phyloP scores from a whole-genome alignment of 2,113 vertebrate species.

The Lanius collurio region DNA sequence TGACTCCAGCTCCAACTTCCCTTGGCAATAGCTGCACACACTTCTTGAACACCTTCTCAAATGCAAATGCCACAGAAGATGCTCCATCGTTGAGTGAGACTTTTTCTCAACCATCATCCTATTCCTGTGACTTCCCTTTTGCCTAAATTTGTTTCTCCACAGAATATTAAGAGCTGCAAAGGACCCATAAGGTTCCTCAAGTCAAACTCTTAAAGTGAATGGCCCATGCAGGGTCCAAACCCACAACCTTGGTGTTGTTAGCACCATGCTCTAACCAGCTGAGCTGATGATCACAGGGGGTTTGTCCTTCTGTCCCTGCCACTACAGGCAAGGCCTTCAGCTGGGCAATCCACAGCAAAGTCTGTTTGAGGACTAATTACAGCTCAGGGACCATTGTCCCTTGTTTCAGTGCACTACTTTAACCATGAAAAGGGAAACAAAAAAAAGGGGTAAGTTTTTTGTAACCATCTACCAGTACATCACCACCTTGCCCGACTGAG shows the following conservation, averaged over 20 bases:
- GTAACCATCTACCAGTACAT: not conserved
- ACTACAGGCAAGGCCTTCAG: not conserved
- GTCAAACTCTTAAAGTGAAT: not conserved
- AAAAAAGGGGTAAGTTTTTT: not conserved
- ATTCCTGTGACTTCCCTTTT: not conserved
- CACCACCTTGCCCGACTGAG: fast-evolving
- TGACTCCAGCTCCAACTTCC: not conserved
- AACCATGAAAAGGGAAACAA: not conserved
- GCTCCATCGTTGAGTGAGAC: not conserved
- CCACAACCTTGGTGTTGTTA: not conserved
- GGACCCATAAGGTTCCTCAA: not conserved
- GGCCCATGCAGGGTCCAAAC: not conserved
- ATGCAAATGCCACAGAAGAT: not conserved
- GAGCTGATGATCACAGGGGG: not conserved
- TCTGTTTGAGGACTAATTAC: not conserved
- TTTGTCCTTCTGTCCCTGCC: not conserved
- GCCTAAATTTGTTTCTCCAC: not conserved
- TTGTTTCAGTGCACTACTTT: not conserved
- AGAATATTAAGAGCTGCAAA: not conserved
- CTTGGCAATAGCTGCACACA: not conserved
- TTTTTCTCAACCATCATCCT: not conserved
- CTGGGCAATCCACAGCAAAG: not conserved
- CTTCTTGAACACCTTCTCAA: not conserved
- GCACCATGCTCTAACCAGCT: not conserved
- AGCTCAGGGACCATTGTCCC: not conserved